Evolutionary conservation across 2,797 vertebrate genomes (phyloP), one percentile per base, ranked within the genome.

Genomic region (Microchirus variegatus): DNA sequence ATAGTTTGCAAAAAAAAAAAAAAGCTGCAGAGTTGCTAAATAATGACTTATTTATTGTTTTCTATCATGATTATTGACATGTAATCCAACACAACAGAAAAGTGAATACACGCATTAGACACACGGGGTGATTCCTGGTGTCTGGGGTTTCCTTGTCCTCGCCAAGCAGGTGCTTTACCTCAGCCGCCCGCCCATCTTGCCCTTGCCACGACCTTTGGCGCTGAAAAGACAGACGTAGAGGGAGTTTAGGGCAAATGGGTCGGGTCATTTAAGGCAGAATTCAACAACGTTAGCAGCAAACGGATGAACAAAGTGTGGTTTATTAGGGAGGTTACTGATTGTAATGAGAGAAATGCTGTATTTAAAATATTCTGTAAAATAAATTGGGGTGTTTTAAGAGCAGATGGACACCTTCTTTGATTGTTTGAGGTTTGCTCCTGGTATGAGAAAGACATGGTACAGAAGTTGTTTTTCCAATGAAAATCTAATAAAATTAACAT

Each of bases 181-280:
- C 73, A 93, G 72, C 45, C 93, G 87, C 48, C 80, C 81, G 0
- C 68, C 55, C 88, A 91, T 82, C 80, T 93, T 94, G 72, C 91
- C 92, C 75, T 94, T 94, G 40, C 91, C 87, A 0, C 93, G 92
- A 56, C 93, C 93, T 78, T 94, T 94, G 45, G 88, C 81, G 12
- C 93, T 94, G 75, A 56, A 80, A 80, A 6, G 3, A 19, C 7
- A 35, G 22, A 53, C 9, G 6, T n/a, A 51, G 2, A 51, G 49
- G 5, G 9, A 51, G 45, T 18, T 18, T 0, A 47, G 17, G 17
- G 42, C 42, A 43, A 43, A 10, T 7, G 8, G 31, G 31, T 31
- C 7, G 31, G 31, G 31, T 31, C 31, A 31, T 31, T 6, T 31
- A 31, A 4, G 4, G 31, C 31, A 31, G 31, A 31, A 8, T 31